Evolutionary conservation across 2,113 vertebrate species (phyloP), one percentile per base, ranked within the genome.

Genomic region (Notarius lentiginosus): DNA sequence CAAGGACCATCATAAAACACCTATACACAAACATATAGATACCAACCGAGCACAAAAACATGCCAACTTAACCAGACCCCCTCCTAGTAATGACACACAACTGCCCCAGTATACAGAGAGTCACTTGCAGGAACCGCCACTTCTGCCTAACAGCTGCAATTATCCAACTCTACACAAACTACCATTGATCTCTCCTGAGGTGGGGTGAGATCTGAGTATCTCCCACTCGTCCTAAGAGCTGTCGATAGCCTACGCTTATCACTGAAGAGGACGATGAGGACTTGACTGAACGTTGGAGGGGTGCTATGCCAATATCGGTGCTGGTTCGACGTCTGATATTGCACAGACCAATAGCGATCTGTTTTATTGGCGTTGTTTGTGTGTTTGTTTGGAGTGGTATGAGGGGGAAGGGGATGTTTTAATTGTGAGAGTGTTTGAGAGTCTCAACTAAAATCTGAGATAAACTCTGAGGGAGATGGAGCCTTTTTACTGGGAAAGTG

Each of bases 151-250:
- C 96, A 97, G 95, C 96, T 93, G 95, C 97, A 97, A 97, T 98
- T 97, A 97, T 95, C 96, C 96, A 96, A 95, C 97, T 95, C 96
- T 94, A 95, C 89, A 87, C 85, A 83, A 89, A 90, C 86, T 87
- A 86, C 84, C 76, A 86, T 83, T 79, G 95, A 97, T 96, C 96
- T 92, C 88, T 88, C 91, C 93, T 95, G 95, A 94, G 95, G 93
- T 92, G 91, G 94, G 96, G 96, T 96, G 96, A 96, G 94, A 94
- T 95, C 93, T 93, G 95, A 96, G 96, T 96, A 95, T 96, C 95
- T 96, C 96, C 96, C 97, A 98, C 97, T 97, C 96, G 95, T 93
- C 93, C 95, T 96, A 96, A 99, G 97, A 96, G 96, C 94, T 95
- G 93, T 95, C 96, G 95, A 95, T 95, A 95, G 95, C 95, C 95